Conservation (phyloP, 2,888 invertebrate species). For the Orthonevra nobilis region DNA sequence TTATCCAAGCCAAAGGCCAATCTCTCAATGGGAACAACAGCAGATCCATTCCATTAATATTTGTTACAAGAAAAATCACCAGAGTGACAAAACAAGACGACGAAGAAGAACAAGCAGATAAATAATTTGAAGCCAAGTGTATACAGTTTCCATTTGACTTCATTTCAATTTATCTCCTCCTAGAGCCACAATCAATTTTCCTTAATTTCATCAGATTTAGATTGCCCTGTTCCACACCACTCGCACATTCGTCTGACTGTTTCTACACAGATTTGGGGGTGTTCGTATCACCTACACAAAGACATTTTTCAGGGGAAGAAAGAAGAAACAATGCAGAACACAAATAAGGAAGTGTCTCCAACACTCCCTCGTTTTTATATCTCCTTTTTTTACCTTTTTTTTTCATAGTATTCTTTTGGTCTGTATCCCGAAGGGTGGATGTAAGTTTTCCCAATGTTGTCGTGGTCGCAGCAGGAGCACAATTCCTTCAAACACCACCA, state of each 20-base stretch:
- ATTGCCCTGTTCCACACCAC: slow-evolving; percentile 46
- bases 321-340: slow-evolving; percentile 67
- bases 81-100: slow-evolving; percentile 57
- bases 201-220: slow-evolving; percentile 70
- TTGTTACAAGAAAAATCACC: slow-evolving; percentile 61
- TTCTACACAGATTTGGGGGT: slow-evolving; percentile 1
- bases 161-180: slow-evolving; percentile 70
- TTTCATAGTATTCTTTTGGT: slow-evolving; percentile 26
- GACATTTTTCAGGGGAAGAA: slow-evolving; percentile 56
- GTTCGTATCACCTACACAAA: slow-evolving; percentile 56
- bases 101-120: slow-evolving; percentile 43
- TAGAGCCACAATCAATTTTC: slow-evolving; percentile 70
- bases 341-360: slow-evolving; percentile 63
- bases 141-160: slow-evolving; percentile 69
- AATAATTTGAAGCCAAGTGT: slow-evolving; percentile 64
- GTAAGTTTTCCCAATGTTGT: slow-evolving; percentile 36
- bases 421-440: slow-evolving; percentile 29
- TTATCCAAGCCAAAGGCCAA: no score
- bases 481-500: slow-evolving; percentile 37
- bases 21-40: no score
- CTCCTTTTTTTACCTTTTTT: slow-evolving; percentile 43
- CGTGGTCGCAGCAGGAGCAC: slow-evolving; percentile 28
- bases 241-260: not conserved
- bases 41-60: slow-evolving; percentile 69
- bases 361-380: slow-evolving; percentile 64